Base-by-base conservation (phyloP, 2,888 invertebrate species). In the Leucoptera coffeella region DNA sequence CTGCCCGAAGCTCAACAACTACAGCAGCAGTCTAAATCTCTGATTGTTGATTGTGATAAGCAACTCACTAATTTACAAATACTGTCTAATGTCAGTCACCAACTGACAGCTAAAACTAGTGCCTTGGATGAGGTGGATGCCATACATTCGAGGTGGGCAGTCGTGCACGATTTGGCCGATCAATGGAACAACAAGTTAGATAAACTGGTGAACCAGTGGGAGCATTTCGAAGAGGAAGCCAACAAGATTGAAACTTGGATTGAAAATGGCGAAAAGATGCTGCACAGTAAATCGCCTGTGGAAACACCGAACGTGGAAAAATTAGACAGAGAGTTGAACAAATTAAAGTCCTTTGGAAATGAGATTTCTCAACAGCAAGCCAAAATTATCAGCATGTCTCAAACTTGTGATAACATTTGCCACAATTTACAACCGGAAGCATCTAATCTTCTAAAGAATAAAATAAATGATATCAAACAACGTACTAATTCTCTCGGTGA, bases 321-420 rank as follows among this genome's bases (percentile, higher is more conserved):
- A 42, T 56, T 90, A 13, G 88, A 89, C 43, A 76, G 81, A 33
- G 83, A 87, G 50, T 52, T 90, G 22, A 77, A 80, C 20, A 80
- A 80, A 45, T 53, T 89, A 1, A 89, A 89, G 49, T 83, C 84
- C 2, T 81, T 85, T 34, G 86, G 85, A 35, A 87, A 88, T 42
- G 88, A 90, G 47, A 81, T 93, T 35, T 83, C 85, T 0, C 85
- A 86, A 43, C 88, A 90, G 40, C 87, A 89, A 55, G 84, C 86
- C 0, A 86, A 87, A 48, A 60, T 91, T 23, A 84, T 89, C 21
- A 75, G 81, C 2, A 50, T 92, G 22, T 85, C 85, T 0, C 88
- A 90, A 50, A 78, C 76, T 23, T 82, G 83, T 34, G 91, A 92
- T 47, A 79, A 80, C 29, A 82, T 91, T 12, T 80, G 83, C 31